A percentile compares a stretch with the other conserved stretches of the same genome.
Conservation (phyloP, 2,113 vertebrate species). For the Ceratotherium simum region DNA sequence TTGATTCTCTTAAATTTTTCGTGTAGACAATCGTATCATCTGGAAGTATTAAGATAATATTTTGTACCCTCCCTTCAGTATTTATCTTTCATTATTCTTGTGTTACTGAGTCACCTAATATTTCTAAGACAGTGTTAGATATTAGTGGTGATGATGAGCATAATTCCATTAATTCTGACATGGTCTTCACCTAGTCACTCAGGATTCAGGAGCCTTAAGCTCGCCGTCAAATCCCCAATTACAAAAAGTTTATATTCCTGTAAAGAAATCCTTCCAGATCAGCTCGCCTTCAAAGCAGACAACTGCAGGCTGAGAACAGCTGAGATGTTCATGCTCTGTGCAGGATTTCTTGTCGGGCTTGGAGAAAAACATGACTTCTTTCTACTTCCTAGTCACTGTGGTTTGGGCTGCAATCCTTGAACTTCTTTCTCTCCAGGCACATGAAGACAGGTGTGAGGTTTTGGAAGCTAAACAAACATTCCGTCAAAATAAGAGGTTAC, state of each 20-base stretch:
- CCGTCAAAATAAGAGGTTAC: background rate
- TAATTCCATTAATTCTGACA: background rate
- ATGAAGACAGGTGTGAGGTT: background rate
- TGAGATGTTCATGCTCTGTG: background rate
- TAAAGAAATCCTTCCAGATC: background rate
- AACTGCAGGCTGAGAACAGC: background rate
- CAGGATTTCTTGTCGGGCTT: background rate
- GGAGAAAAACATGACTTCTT: background rate
- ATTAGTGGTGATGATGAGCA: fast-evolving
- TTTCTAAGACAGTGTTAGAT: background rate
- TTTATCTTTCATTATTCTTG: background rate
- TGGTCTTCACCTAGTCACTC: background rate
- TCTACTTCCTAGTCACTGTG: background rate
- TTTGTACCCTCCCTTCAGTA: background rate
- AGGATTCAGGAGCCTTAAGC: background rate
- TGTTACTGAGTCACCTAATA: background rate
- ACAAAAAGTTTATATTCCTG: background rate
- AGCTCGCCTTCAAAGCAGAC: background rate
- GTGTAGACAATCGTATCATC: background rate
- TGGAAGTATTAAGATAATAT: background rate
- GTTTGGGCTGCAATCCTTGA: background rate
- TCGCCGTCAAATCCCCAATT: background rate
- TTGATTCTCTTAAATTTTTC: background rate
- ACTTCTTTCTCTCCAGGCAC: background rate
- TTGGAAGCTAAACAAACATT: background rate